phyloP scores from a whole-genome alignment of 2,113 vertebrate genomes.

The Brachypteracias leptosomus region DNA sequence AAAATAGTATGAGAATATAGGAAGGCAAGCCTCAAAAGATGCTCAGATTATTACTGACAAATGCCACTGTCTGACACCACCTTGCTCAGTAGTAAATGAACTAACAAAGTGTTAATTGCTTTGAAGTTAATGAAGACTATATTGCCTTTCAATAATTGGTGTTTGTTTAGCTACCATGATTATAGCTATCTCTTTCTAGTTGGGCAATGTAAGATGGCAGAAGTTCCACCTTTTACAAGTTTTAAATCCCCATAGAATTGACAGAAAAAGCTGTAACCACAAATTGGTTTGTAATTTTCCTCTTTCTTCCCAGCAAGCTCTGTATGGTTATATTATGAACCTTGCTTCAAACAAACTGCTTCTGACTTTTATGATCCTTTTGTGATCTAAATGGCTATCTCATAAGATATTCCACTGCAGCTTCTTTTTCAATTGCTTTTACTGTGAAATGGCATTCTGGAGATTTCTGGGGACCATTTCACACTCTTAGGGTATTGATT shows the following conservation, averaged over 20 bases:
- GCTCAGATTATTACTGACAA: slow-evolving; percentile 43
- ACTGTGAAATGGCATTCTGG: slow-evolving; percentile 78
- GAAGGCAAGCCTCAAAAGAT: slow-evolving; percentile 4
- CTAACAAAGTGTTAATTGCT: slow-evolving; percentile 63
- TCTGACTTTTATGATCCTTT: slow-evolving; percentile 82
- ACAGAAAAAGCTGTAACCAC: slow-evolving; percentile 77
- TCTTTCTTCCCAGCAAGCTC: slow-evolving; percentile 70
- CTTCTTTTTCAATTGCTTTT: slow-evolving; percentile 79
- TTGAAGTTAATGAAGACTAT: slow-evolving; percentile 71
- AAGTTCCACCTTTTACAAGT: slow-evolving; percentile 77
- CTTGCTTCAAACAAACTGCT: slow-evolving; percentile 79
- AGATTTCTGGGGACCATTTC: slow-evolving; percentile 78
- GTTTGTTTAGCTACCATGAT: slow-evolving; percentile 68
- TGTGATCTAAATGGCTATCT: slow-evolving; percentile 82
- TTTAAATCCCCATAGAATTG: slow-evolving; percentile 79
- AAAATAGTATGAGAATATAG: background rate
- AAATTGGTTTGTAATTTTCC: slow-evolving; percentile 82
- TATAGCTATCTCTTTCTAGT: slow-evolving; percentile 54
- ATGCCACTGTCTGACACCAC: slow-evolving; percentile 40
- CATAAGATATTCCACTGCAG: slow-evolving; percentile 78
- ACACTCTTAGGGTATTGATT: slow-evolving; percentile 78
- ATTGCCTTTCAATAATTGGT: slow-evolving; percentile 73
- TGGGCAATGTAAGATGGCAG: slow-evolving; percentile 69
- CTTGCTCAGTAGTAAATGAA: slow-evolving; percentile 46
- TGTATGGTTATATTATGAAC: slow-evolving; percentile 78